phyloP scores from a whole-genome alignment of 2,888 invertebrate species.

The Aspidapion aeneum region DNA sequence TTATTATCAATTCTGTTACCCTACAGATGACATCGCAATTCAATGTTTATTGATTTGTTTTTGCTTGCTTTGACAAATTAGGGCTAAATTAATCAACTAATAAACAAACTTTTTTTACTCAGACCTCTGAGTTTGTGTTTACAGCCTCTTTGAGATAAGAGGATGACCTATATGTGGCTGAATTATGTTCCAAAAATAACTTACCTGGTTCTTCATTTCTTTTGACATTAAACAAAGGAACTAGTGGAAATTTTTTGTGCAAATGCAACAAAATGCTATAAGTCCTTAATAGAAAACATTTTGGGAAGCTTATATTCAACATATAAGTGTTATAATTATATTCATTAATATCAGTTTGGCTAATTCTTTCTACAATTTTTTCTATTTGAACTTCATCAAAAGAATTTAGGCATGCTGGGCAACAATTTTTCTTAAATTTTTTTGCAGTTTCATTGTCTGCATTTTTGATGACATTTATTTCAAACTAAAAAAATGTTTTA shows the following conservation, averaged over 20 bases:
- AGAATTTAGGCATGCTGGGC: constrained; percentile 70
- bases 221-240: constrained; percentile 25
- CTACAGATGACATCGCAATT: too few relatives aligned
- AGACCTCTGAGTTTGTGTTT: too few relatives aligned
- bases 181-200: too few relatives aligned
- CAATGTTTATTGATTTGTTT: too few relatives aligned
- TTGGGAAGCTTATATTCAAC: constrained; percentile 61
- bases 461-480: neutral
- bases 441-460: constrained; percentile 37
- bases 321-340: constrained; percentile 54
- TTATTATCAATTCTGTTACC: too few relatives aligned
- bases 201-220: constrained; percentile 15
- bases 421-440: constrained; percentile 53
- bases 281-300: constrained; percentile 63
- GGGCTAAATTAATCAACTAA: too few relatives aligned
- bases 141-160: too few relatives aligned
- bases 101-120: too few relatives aligned
- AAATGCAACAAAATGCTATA: constrained; percentile 60
- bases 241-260: constrained; percentile 52
- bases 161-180: too few relatives aligned
- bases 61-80: too few relatives aligned
- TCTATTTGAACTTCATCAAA: constrained; percentile 57
- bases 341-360: constrained; percentile 50
- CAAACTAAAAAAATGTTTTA: constrained; percentile 2
- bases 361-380: constrained; percentile 52